Percentiles rank a stretch among this genome's conserved stretches.
Conservation (phyloP, 2,888 invertebrate species). For the Ophion costatus region DNA sequence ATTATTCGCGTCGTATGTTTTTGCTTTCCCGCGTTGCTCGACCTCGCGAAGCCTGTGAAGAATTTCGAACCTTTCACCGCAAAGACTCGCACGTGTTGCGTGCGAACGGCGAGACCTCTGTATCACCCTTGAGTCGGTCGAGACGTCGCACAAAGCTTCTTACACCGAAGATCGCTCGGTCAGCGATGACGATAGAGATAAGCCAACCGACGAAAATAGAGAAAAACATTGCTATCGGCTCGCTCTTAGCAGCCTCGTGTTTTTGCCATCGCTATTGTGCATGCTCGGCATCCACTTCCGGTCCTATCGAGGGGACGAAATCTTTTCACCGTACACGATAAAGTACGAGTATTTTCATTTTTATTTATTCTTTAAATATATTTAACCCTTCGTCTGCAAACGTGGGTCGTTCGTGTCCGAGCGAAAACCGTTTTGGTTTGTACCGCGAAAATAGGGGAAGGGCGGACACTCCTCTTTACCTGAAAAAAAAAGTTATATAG, state of each 20-base stretch:
- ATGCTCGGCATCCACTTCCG: conserved; percentile 46
- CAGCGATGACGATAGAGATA: conserved; percentile 43
- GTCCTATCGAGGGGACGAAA: conserved; percentile 19
- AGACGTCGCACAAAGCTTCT: conserved; percentile 7
- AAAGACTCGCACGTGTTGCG: conserved; percentile 59
- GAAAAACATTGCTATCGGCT: conserved; percentile 37
- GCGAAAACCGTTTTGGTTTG: no score
- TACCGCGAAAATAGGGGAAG: no score
- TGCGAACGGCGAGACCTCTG: conserved; percentile 56
- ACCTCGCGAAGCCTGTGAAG: conserved; percentile 44
- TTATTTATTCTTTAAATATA: no score
- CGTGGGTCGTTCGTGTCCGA: no score
- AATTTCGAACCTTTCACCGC: conserved; percentile 63
- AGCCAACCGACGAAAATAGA: conserved; percentile 50
- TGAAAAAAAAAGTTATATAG: no score
- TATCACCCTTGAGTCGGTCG: conserved; percentile 5
- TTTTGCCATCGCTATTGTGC: background rate
- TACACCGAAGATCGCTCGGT: conserved; percentile 33
- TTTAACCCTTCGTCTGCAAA: no score
- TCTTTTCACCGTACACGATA: conserved; percentile 39
- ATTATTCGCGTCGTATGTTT: conserved; percentile 1
- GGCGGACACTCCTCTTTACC: no score
- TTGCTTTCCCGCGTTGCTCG: conserved; percentile 36
- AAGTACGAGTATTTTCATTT: conserved; percentile 28
- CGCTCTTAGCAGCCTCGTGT: conserved; percentile 17